Base-by-base conservation (phyloP, 2,113 vertebrate genomes). In the Zosterops japonicus region DNA sequence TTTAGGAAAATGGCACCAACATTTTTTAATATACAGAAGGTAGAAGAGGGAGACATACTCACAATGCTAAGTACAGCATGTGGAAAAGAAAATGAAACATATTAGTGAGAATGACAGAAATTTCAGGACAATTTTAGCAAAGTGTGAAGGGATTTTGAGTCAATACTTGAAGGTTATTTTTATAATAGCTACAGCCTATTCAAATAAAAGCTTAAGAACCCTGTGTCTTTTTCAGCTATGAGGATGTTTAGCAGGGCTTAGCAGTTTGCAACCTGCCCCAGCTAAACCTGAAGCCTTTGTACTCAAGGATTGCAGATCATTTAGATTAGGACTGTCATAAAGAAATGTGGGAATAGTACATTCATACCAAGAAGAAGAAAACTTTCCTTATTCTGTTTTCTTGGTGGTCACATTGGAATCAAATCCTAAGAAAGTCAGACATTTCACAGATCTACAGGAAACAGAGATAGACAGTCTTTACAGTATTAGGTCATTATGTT, bases 121-220 rank as follows among this genome's bases (percentile, higher is more conserved):
- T 97, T 97, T 97, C 97, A 97, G 95, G 89, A 93, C 94, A 96
- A 94, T 97, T 97, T 97, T 91, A 96, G 92, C 94, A 95, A 97
- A 97, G 93, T 95, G 91, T 95, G 94, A 95, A 97, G 83, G 95
- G 96, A 97, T 97, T 98, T 96, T 95, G 95, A 97, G 96, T 97
- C 95, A 97, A 97, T 95, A 97, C 96, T 97, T 91, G 92, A 97
- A 98, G 94, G 97, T 95, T 97, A 97, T 98, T 98, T 98, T 98
- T 98, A 96, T 97, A 96, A 96, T 95, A 97, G 94, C 92, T 95
- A 96, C 94, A 97, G 85, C 87, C 96, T 97, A 97, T 96, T 98
- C 97, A 98, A 97, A 98, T 95, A 97, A 95, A 97, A 89, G 89
- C 96, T 96, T 97, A 97, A 95, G 94, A 97, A 95, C 64, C 72